These are phyloP conservation scores for Bathynomus jamesi DNA, from an alignment of 1,140 invertebrate species.

Conservation along the genomic window DNA sequence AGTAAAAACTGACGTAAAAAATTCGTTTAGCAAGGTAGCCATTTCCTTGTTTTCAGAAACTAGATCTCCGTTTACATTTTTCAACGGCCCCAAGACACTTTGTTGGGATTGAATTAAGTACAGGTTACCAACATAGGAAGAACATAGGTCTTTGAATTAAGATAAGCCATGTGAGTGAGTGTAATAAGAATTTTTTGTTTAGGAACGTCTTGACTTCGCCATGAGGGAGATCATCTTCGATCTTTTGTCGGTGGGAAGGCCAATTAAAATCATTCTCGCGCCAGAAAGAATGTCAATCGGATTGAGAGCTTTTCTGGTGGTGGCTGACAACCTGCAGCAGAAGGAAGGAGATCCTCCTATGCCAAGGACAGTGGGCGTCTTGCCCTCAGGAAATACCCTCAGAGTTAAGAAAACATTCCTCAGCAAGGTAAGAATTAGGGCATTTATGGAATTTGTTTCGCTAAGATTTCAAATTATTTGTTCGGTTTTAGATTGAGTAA, in stretches of 20 bases:
- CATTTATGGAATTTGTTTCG: neutral
- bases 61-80: too few relatives aligned
- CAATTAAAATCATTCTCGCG: conserved; percentile 88
- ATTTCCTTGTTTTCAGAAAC: too few relatives aligned
- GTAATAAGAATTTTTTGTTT: conserved; percentile 10
- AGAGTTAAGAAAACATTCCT: conserved; percentile 93
- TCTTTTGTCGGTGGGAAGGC: conserved; percentile 84
- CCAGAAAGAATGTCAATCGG: conserved; percentile 99
- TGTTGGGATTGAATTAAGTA: too few relatives aligned
- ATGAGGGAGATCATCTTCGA: conserved; percentile 99
- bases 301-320: conserved; percentile 89
- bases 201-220: conserved; percentile 90
- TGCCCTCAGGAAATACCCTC: conserved; percentile 90
- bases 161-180: too few relatives aligned
- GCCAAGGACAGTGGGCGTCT: conserved; percentile 85
- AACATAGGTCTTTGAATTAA: too few relatives aligned
- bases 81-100: too few relatives aligned
- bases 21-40: too few relatives aligned
- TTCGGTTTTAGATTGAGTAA: neutral
- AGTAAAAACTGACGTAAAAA: too few relatives aligned
- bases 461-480: neutral
- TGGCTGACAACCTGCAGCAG: conserved; percentile 96
- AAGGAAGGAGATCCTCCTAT: conserved; percentile 97
- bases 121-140: too few relatives aligned
- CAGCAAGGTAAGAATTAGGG: conserved; percentile 54